phyloP scores from a whole-genome alignment of 2,888 invertebrate species.

The Rhabditophanes sp. region DNA sequence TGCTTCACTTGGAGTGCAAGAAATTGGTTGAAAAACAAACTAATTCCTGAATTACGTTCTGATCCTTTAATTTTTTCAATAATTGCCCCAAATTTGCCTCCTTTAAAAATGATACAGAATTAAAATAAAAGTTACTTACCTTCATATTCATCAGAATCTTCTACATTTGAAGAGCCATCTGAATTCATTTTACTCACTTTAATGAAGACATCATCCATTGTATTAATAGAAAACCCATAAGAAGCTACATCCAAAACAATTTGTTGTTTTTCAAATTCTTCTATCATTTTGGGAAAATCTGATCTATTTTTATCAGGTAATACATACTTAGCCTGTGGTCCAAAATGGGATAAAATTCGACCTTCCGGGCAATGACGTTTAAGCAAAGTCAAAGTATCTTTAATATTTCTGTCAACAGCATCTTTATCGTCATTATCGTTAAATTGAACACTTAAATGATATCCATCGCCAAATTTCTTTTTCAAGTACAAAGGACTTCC shows the following conservation, averaged over 20 bases:
- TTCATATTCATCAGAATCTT: no score
- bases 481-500: conserved; percentile 62
- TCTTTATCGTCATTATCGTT: conserved; percentile 46
- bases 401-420: conserved; percentile 2
- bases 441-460: conserved; percentile 59
- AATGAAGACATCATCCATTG: conserved; percentile 75
- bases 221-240: conserved; percentile 68
- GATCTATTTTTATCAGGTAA: conserved; percentile 52
- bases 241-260: conserved; percentile 56
- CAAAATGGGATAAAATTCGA: conserved; percentile 57
- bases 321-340: conserved; percentile 60
- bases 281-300: conserved; percentile 55
- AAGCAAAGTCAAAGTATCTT: conserved; percentile 7
- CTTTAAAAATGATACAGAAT: no score
- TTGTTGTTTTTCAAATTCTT: conserved; percentile 55
- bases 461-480: conserved; percentile 60
- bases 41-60: no score
- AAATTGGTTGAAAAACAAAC: no score
- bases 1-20: no score
- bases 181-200: no score
- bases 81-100: no score
- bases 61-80: no score
- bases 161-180: no score
- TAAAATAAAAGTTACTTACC: no score
- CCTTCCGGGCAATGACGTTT: conserved; percentile 46